Conservation (phyloP, 1,140 invertebrate species). For the Drosophila sechellia region DNA sequence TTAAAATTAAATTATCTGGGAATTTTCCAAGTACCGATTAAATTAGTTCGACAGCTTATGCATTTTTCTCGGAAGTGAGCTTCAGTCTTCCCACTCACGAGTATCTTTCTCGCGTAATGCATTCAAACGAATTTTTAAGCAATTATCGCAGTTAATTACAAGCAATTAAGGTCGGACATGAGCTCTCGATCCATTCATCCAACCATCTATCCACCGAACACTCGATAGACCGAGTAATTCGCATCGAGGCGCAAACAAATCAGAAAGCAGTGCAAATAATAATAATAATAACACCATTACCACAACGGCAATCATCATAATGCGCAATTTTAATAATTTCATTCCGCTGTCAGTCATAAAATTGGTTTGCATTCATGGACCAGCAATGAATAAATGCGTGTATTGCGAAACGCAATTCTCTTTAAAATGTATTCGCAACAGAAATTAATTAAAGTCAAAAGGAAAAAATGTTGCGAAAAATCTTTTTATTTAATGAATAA, state of each 20-base stretch:
- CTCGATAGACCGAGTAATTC: slow-evolving; percentile 43
- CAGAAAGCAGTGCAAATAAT: slow-evolving; percentile 60
- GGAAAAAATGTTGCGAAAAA: slow-evolving; percentile 29
- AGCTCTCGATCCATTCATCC: slow-evolving; percentile 1
- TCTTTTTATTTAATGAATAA: slow-evolving; percentile 38
- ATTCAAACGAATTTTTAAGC: slow-evolving; percentile 14
- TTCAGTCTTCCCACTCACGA: neutral
- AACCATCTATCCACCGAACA: neutral
- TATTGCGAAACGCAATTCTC: slow-evolving; percentile 29
- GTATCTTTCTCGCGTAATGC: slow-evolving; percentile 16
- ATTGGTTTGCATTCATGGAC: slow-evolving; percentile 52
- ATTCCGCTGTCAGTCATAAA: slow-evolving; percentile 63
- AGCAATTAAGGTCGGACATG: slow-evolving; percentile 57
- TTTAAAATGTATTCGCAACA: slow-evolving; percentile 26
- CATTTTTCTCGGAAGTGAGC: neutral
- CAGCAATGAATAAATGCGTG: slow-evolving; percentile 33
- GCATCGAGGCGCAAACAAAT: slow-evolving; percentile 60
- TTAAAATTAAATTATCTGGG: neutral
- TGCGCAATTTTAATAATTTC: slow-evolving; percentile 75
- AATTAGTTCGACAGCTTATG: neutral
- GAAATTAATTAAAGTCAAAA: slow-evolving; percentile 44
- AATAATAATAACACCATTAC: slow-evolving; percentile 38
- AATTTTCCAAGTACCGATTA: slow-evolving; percentile 1
- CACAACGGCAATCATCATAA: slow-evolving; percentile 52
- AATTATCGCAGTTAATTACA: slow-evolving; percentile 68